These are phyloP conservation scores for Latrodectus geometricus DNA, from an alignment of 1,140 invertebrate genomes.

Conservation along the genomic window DNA sequence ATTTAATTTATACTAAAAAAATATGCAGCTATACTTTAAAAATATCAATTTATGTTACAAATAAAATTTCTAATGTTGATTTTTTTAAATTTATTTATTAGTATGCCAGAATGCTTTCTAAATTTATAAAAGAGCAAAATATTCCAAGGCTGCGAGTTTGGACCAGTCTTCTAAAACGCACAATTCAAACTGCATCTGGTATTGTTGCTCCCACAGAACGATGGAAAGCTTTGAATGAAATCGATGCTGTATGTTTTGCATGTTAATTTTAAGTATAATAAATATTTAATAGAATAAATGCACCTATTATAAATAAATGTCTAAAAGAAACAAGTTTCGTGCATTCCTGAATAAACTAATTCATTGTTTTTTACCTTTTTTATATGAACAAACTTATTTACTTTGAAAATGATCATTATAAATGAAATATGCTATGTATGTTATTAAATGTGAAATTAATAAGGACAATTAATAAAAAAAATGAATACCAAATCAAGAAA, in stretches of 20 bases:
- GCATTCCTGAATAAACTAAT: no score
- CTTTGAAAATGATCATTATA: no score
- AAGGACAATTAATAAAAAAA: no score
- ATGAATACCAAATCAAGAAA: no score
- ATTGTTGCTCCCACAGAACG: slow-evolving; percentile 89
- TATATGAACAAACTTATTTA: no score
- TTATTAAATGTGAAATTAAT: no score
- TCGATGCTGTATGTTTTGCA: slow-evolving; percentile 82
- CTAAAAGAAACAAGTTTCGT: no score
- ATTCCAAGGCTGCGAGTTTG: slow-evolving; percentile 94
- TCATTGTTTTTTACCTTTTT: no score
- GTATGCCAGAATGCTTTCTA: slow-evolving; percentile 84
- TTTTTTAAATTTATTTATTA: slow-evolving; percentile 16
- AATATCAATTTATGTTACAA: not conserved
- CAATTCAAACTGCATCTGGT: slow-evolving; percentile 92
- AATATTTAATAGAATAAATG: no score
- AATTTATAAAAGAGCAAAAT: slow-evolving; percentile 88
- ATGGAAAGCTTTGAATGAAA: slow-evolving; percentile 98
- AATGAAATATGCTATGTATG: no score
- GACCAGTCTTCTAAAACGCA: slow-evolving; percentile 96
- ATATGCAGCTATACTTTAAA: not conserved
- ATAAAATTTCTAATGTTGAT: not conserved
- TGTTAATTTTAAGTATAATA: no score
- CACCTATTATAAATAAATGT: no score
- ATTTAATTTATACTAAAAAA: not conserved